A percentile compares a stretch with the other conserved stretches of the same genome.
Conservation (phyloP, 2,888 invertebrate genomes). For the Nebria salina region DNA sequence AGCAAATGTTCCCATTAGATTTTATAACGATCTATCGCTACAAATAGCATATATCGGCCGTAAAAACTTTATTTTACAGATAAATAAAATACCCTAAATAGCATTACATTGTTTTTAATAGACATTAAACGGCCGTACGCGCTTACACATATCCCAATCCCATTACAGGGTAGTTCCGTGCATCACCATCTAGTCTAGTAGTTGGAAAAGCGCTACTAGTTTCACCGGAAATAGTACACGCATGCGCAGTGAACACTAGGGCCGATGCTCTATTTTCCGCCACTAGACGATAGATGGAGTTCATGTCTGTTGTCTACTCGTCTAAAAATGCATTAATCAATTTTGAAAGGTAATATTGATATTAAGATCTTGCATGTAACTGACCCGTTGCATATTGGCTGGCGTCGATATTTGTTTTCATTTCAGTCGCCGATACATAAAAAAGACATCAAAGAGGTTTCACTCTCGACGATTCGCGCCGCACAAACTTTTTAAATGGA, state of each 20-base stretch:
- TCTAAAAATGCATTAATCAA: constrained; percentile 38
- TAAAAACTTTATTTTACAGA: constrained; percentile 28
- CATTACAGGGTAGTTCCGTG: constrained; percentile 26
- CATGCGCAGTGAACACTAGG: constrained; percentile 14
- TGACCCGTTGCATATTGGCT: constrained; percentile 38
- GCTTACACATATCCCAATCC: constrained; percentile 15
- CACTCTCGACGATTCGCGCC: constrained; percentile 33
- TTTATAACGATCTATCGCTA: constrained; percentile 20
- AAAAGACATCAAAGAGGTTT: constrained; percentile 45
- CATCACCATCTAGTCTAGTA: constrained; percentile 21
- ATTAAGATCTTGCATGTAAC: constrained; percentile 27
- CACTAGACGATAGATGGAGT: constrained; percentile 58
- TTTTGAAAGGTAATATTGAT: constrained; percentile 43
- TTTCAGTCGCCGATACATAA: constrained; percentile 25
- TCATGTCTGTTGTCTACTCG: constrained; percentile 26
- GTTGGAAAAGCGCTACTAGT: constrained; percentile 32
- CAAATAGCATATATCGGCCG: constrained; percentile 29
- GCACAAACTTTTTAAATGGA: constrained; percentile 45
- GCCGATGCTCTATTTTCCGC: constrained; percentile 53
- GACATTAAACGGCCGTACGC: constrained; percentile 29
- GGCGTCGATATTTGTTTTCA: constrained; percentile 40
- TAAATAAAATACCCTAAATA: constrained; percentile 36
- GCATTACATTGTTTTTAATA: constrained; percentile 31
- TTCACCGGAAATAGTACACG: constrained; percentile 36
- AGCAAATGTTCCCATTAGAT: constrained; percentile 22